phyloP scores from a whole-genome alignment of 2,113 vertebrate genomes.

The Erythrolamprus reginae region DNA sequence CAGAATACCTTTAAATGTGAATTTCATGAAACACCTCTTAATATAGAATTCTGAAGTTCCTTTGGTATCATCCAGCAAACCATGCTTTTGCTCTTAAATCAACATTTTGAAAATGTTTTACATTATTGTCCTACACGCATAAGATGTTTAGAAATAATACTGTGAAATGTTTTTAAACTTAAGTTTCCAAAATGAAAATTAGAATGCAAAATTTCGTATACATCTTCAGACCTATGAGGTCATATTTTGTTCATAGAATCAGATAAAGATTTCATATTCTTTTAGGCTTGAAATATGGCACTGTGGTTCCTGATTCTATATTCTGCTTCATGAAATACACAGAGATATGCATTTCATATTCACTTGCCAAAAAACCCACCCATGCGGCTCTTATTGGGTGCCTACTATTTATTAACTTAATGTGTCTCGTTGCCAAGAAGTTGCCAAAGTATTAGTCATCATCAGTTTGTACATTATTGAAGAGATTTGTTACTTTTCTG shows the following conservation, averaged over 20 bases:
- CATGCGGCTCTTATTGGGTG: not conserved
- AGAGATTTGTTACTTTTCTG: not conserved
- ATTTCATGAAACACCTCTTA: not conserved
- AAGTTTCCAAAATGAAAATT: not conserved
- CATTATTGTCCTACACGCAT: not conserved
- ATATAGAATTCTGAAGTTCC: not conserved
- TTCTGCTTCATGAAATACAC: not conserved
- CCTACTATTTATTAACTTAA: constrained; percentile 12
- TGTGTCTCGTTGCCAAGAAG: constrained; percentile 37
- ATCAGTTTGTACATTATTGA: not conserved
- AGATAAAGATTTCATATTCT: not conserved
- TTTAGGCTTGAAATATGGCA: not conserved
- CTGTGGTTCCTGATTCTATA: not conserved
- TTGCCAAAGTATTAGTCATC: constrained; percentile 39
- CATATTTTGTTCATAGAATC: not conserved
- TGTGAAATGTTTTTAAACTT: not conserved
- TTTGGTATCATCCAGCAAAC: not conserved
- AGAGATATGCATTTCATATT: not conserved
- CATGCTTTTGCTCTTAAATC: not conserved
- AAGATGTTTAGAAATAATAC: not conserved
- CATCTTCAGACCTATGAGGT: not conserved
- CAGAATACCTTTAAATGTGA: not conserved
- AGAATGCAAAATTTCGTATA: not conserved
- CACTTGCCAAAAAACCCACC: not conserved
- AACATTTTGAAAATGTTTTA: not conserved